Conservation (phyloP, 2,113 vertebrate genomes). For the Pungitius pungitius region DNA sequence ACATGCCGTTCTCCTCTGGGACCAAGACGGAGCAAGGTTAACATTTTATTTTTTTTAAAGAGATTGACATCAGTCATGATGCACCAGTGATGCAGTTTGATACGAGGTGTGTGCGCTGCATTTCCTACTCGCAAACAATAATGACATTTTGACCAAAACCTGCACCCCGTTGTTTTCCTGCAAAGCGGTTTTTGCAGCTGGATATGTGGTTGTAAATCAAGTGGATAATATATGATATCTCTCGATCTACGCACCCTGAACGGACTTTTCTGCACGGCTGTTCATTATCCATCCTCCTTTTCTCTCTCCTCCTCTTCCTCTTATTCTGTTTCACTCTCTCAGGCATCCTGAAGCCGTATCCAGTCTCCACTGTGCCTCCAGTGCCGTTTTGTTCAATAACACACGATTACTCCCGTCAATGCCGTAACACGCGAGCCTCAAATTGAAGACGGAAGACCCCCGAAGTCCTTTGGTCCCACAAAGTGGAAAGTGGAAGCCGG, state of each 20-base stretch:
- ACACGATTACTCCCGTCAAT: slow-evolving; percentile 60
- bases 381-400: slow-evolving; percentile 54
- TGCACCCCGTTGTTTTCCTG: not conserved
- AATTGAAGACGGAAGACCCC: slow-evolving; percentile 50
- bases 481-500: slow-evolving; percentile 20
- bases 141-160: not conserved
- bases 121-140: not conserved
- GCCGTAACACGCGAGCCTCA: slow-evolving; percentile 52
- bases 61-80: not conserved
- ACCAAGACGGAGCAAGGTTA: not conserved
- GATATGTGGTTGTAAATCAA: too few species aligned
- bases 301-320: not conserved
- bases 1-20: not conserved
- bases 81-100: not conserved
- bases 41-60: too few species aligned
- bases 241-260: not conserved
- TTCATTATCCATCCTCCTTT: slow-evolving; percentile 2
- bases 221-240: too few species aligned
- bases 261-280: not conserved
- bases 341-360: slow-evolving; percentile 27
- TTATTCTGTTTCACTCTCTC: slow-evolving; percentile 11
- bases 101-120: not conserved
- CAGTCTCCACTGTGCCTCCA: slow-evolving; percentile 22
- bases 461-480: slow-evolving; percentile 27
- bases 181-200: not conserved